Evolutionary conservation across 2,888 invertebrate species (phyloP), one percentile per base, ranked within the genome.

Genomic region (Acrobasis repandana): DNA sequence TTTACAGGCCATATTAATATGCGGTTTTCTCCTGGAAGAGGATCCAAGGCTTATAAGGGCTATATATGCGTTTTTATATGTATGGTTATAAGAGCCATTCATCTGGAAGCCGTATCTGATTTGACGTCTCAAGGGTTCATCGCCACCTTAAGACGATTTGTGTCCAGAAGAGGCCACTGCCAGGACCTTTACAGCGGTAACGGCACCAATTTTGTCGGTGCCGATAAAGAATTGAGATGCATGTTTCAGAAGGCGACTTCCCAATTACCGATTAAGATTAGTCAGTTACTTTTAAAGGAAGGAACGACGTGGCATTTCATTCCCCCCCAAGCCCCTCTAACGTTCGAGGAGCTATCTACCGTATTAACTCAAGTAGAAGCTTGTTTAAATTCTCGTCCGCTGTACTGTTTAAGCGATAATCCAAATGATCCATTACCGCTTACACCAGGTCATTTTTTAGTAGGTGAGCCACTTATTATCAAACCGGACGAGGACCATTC

Each of bases 321-420:
- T 14, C 67, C 69, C 14, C 65, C 68, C 1, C 60, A 63, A 11
- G 43, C 63, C 0, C 66, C 69, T 0, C 16, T 70, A 4, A 71
- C 69, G 0, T 70, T 57, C 60, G 69, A 72, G 56, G 69, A 70
- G 38, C 20, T 68, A 9, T 20, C 62, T 9, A 71, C 68, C 0
- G 60, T 69, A 6, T 15, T 67, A 6, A 46, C 57, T 4, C 68
- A 72, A 52, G 65, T 70, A 46, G 70, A 72, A 51, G 69, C 70
- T 9, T 70, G 70, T 47, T 54, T 71, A 0, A 73, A 73, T 61
- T 73, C 71, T 1, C 54, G 73, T 3, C 70, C 70, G 0, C 14
- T 66, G 33, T 48, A 56, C 9, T 10, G 10, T 36, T 10, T 36
- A 9, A 36, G 36, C 10, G 36, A 36, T 10, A 10, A 36, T 8